These are phyloP conservation scores for Ephestia elutella DNA, from an alignment of 1,140 invertebrate species.

Conservation along the genomic window DNA sequence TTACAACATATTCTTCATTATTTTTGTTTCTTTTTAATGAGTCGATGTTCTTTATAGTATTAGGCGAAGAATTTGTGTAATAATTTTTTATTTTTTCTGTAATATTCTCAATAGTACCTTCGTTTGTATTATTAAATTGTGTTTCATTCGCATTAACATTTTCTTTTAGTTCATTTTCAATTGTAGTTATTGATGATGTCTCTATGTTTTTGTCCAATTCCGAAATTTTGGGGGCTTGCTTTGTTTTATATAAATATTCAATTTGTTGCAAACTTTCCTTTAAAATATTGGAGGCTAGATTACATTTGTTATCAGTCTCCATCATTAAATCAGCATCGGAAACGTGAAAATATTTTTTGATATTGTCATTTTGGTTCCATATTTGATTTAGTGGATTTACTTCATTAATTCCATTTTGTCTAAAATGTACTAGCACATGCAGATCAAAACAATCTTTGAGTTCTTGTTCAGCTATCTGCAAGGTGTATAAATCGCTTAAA, in stretches of 20 bases:
- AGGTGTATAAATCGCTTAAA: not conserved
- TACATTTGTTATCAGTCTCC: constrained; percentile 11
- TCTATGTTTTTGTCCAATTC: no score
- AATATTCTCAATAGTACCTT: no score
- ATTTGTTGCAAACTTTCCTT: constrained; percentile 15
- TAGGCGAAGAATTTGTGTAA: no score
- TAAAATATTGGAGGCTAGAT: constrained; percentile 4
- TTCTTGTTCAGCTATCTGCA: constrained; percentile 8
- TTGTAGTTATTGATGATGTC: no score
- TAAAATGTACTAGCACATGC: constrained; percentile 13
- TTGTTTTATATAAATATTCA: constrained; percentile 9
- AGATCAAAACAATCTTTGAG: constrained; percentile 18
- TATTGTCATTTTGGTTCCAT: constrained; percentile 9
- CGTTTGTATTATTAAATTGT: no score
- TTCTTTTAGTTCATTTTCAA: no score
- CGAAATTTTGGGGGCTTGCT: not conserved
- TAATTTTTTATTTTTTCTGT: no score
- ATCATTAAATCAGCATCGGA: constrained; percentile 11
- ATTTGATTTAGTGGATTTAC: constrained; percentile 9
- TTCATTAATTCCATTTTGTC: constrained; percentile 7
- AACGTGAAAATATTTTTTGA: constrained; percentile 11
- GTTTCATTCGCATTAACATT: no score
- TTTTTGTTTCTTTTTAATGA: no score
- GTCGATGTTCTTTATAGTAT: no score
- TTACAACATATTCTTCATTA: no score